Conservation (phyloP, 2,113 vertebrate species). For the Nerophis lumbriciformis region DNA sequence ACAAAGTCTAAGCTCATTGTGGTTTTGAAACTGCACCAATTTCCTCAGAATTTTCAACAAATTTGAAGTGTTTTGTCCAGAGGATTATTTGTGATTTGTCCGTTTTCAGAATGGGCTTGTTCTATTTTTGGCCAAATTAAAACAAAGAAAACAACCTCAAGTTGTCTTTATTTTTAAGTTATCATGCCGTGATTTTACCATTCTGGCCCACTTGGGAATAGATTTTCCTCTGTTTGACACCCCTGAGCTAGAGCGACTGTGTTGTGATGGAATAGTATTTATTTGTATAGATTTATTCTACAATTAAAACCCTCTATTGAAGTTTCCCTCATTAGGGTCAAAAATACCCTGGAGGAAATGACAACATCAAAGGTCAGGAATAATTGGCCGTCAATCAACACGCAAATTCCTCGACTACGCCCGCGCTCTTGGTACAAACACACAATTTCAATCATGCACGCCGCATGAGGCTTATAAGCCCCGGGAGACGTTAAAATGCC, state of each 20-base stretch:
- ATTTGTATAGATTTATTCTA: neutral
- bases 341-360: conserved; percentile 11
- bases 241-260: neutral
- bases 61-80: too few relatives aligned
- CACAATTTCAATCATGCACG: conserved; percentile 17
- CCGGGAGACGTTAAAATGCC: conserved; percentile 46
- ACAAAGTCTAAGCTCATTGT: too few relatives aligned
- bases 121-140: too few relatives aligned
- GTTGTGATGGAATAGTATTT: neutral
- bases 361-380: conserved; percentile 33
- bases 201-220: too few relatives aligned
- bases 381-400: conserved; percentile 44
- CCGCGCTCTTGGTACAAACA: conserved; percentile 13
- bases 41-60: too few relatives aligned
- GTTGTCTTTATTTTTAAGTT: too few relatives aligned
- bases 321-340: conserved; percentile 17
- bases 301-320: neutral
- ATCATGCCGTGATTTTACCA: too few relatives aligned
- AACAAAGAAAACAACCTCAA: too few relatives aligned
- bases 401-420: conserved; percentile 29
- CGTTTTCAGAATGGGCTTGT: too few relatives aligned
- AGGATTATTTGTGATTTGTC: too few relatives aligned
- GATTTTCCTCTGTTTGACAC: too few relatives aligned
- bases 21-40: too few relatives aligned
- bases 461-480: conserved; percentile 5